Evolutionary conservation across 2,113 vertebrate genomes (phyloP).

Genomic region (Cranoglanis bouderius): DNA sequence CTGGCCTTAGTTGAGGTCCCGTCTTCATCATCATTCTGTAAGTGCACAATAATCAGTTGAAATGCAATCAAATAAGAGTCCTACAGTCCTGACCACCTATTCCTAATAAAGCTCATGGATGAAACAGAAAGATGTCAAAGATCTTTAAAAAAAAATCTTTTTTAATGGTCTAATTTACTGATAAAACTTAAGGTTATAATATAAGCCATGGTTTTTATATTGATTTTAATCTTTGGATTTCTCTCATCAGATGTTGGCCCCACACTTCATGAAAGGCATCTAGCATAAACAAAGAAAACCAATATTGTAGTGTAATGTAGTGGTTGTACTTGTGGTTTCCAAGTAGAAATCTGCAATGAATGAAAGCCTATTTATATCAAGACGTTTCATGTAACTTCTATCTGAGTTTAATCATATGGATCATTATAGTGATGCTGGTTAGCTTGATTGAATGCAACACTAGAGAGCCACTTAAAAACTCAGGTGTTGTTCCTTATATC

Average conservation of each 20-base stretch:
- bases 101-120: background rate
- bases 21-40: constrained; percentile 76
- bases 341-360: background rate
- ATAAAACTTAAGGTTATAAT: background rate
- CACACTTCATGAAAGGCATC: background rate
- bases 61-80: background rate
- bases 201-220: background rate
- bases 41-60: background rate
- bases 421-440: background rate
- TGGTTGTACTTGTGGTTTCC: background rate
- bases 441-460: background rate
- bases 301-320: background rate
- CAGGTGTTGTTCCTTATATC: background rate
- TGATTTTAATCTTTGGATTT: background rate
- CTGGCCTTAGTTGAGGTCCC: constrained; percentile 54
- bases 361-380: background rate
- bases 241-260: background rate
- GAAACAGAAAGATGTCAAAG: background rate
- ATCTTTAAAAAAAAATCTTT: background rate
- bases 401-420: background rate
- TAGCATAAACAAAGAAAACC: background rate
- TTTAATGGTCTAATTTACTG: background rate
- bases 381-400: background rate
- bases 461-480: background rate
- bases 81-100: background rate